A percentile compares a stretch with the other conserved stretches of the same genome.
Conservation (phyloP, 37 sponge, comb jelly and placozoan species). For the Oopsacas minuta region DNA sequence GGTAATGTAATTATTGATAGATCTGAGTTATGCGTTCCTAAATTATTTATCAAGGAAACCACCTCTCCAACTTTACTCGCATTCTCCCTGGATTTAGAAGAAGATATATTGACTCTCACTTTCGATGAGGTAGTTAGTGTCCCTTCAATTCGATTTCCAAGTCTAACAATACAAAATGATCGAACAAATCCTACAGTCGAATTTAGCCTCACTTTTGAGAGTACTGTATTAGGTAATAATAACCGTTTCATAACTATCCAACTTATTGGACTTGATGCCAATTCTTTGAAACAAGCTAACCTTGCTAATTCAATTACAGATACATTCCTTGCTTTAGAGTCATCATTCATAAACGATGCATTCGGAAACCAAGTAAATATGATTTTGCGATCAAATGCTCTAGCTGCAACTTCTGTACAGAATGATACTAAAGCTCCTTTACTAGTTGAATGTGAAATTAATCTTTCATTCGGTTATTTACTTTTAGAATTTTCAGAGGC, state of each 20-base stretch:
- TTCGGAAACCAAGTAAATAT: slow-evolving; percentile 37
- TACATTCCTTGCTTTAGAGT: slow-evolving; percentile 38
- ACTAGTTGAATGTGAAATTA: slow-evolving; percentile 35
- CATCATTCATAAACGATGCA: slow-evolving; percentile 40
- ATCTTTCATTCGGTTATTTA: slow-evolving; percentile 38
- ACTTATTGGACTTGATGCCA: slow-evolving; percentile 70
- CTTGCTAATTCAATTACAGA: slow-evolving; percentile 34
- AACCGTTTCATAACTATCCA: slow-evolving; percentile 42
- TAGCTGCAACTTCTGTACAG: slow-evolving; percentile 31
- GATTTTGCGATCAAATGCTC: slow-evolving; percentile 22
- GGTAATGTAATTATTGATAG: slow-evolving; percentile 25
- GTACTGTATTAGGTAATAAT: slow-evolving; percentile 36
- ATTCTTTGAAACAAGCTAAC: slow-evolving; percentile 40
- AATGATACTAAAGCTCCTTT: slow-evolving; percentile 48
- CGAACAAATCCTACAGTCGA: slow-evolving; percentile 21
- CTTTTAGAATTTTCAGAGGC: slow-evolving; percentile 66
- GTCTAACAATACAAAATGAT: slow-evolving; percentile 31
- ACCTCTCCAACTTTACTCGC: slow-evolving; percentile 36
- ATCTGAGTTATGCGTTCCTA: slow-evolving; percentile 10
- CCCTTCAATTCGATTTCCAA: slow-evolving; percentile 29
- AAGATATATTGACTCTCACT: slow-evolving; percentile 46
- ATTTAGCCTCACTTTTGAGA: slow-evolving; percentile 36
- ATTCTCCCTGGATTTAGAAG: slow-evolving; percentile 49
- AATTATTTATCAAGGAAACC: slow-evolving; percentile 36
- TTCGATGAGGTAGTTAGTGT: slow-evolving; percentile 58